Evolutionary conservation across 2,113 vertebrate species (phyloP).

Genomic region (Mungos mungo): DNA sequence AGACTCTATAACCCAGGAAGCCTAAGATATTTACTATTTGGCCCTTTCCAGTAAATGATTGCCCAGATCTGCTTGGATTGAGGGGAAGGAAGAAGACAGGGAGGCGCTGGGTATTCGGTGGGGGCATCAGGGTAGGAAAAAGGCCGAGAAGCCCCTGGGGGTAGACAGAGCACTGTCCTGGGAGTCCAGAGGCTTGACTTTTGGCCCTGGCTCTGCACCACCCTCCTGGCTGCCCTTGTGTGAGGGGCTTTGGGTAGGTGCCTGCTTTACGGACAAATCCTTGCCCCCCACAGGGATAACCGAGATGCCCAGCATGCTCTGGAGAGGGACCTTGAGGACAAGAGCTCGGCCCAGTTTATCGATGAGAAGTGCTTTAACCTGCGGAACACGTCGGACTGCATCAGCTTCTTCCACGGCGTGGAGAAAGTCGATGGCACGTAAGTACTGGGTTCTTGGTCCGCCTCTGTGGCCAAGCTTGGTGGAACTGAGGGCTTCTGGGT

Average conservation of each 20-base stretch:
- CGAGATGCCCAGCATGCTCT: slow-evolving; percentile 79
- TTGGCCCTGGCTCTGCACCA: background rate
- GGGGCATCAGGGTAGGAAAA: background rate
- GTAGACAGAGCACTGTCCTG: background rate
- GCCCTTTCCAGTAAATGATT: background rate
- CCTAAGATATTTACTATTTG: background rate
- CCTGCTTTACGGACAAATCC: background rate
- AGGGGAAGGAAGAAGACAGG: accelerated
- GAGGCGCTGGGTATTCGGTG: background rate
- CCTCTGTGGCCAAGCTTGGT: background rate
- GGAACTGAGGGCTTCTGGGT: background rate
- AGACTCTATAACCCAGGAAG: background rate
- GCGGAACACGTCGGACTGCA: slow-evolving; percentile 72
- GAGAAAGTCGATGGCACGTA: slow-evolving; percentile 75
- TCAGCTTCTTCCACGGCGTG: slow-evolving; percentile 76
- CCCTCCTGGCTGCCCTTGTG: background rate
- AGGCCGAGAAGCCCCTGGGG: background rate
- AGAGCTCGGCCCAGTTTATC: slow-evolving; percentile 77
- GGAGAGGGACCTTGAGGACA: slow-evolving; percentile 79
- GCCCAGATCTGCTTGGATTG: background rate
- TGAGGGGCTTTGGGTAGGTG: background rate
- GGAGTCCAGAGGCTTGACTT: background rate
- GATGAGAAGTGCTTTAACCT: slow-evolving; percentile 81
- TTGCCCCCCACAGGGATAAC: slow-evolving; percentile 71
- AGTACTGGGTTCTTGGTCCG: background rate